Evolutionary conservation across 2,888 invertebrate species (phyloP).

Genomic region (Lasiommata megera): DNA sequence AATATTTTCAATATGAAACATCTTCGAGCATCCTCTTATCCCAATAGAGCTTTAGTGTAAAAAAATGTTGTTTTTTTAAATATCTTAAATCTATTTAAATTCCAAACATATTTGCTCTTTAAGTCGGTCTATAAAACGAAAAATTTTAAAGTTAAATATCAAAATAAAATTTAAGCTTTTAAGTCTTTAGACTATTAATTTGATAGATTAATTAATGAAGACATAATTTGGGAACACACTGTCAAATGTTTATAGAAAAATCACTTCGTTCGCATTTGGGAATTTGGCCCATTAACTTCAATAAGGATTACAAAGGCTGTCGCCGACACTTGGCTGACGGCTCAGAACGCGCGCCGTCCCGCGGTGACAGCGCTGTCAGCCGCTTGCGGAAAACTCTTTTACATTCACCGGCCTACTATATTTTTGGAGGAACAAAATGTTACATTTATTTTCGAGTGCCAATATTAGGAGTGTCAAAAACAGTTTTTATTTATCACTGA

Average conservation of each 20-base stretch:
- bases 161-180: no score
- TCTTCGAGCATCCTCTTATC: no score
- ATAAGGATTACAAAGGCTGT: constrained; percentile 18
- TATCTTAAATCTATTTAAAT: no score
- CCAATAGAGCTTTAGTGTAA: no score
- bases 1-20: no score
- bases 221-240: no score
- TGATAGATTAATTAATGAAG: no score
- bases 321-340: background rate
- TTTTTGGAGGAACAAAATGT: background rate
- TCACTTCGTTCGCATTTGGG: background rate
- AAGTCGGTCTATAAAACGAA: no score
- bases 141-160: no score
- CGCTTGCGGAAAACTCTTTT: background rate
- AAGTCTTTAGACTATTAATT: no score
- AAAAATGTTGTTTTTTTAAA: no score
- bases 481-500: background rate
- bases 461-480: background rate
- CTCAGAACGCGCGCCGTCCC: background rate
- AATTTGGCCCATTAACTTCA: constrained; percentile 11
- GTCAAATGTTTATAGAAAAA: background rate
- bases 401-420: background rate
- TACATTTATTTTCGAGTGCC: background rate
- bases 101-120: no score
- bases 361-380: background rate